These are phyloP conservation scores for Xestia c-nigrum DNA, from an alignment of 2,888 invertebrate species.

Conservation along the genomic window DNA sequence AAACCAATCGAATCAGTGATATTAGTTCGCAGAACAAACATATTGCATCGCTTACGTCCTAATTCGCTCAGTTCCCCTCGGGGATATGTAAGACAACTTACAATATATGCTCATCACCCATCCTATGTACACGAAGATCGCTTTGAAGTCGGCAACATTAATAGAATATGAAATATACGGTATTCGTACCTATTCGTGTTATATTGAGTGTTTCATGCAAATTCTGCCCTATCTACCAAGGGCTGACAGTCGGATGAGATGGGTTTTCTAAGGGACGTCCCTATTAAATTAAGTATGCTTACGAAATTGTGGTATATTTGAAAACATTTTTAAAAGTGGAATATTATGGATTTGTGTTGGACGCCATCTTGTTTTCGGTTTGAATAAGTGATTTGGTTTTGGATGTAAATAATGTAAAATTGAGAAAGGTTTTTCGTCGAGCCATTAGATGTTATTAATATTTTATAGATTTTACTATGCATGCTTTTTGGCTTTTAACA, in stretches of 20 bases:
- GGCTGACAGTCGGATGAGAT: constrained; percentile 64
- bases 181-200: constrained; percentile 45
- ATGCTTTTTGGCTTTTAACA: not conserved
- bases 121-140: constrained; percentile 18
- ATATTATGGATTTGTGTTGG: constrained; percentile 22
- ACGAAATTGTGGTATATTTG: constrained; percentile 55
- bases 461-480: constrained; percentile 5
- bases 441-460: constrained; percentile 14
- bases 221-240: constrained; percentile 68
- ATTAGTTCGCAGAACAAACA: constrained; percentile 33
- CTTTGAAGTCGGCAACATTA: constrained; percentile 68
- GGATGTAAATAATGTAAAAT: constrained; percentile 6
- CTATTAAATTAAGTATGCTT: constrained; percentile 61
- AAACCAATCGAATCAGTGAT: constrained; percentile 28
- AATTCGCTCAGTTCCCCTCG: constrained; percentile 12
- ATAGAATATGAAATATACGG: constrained; percentile 75
- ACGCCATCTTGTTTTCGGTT: constrained; percentile 44
- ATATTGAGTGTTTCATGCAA: constrained; percentile 73
- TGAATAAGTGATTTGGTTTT: constrained; percentile 25
- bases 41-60: constrained; percentile 25
- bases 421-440: constrained; percentile 11
- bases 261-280: constrained; percentile 60
- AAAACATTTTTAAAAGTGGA: constrained; percentile 56
- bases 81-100: constrained; percentile 27
- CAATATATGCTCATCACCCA: constrained; percentile 27